Evolutionary conservation across 1,140 invertebrate species (phyloP).

Genomic region (Liolophura sinensis): DNA sequence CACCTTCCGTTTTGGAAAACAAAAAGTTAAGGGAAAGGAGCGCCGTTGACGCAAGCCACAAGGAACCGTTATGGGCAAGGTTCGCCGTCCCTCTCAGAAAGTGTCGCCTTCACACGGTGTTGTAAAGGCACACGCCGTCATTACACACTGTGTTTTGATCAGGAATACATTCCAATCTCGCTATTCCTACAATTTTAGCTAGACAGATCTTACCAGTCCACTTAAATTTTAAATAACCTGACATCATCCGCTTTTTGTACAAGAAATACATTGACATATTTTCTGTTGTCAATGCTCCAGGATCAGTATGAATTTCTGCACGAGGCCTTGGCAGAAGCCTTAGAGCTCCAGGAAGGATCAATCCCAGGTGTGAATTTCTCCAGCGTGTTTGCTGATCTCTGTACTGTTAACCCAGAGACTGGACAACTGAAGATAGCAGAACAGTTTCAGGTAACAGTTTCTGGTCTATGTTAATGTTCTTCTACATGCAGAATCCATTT

Average conservation of each 20-base stretch:
- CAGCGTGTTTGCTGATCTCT: conserved; percentile 90
- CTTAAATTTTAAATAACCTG: conserved; percentile 13
- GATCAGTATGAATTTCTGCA: conserved; percentile 98
- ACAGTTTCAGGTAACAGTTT: conserved; percentile 95
- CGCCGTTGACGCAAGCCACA: not conserved
- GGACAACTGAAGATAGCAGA: conserved; percentile 97
- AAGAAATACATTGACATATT: no score
- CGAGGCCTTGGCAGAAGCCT: conserved; percentile 86
- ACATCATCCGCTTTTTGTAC: conserved; percentile 6
- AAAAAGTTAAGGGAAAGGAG: not conserved
- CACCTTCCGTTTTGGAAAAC: no score
- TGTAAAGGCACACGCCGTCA: no score
- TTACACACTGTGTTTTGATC: no score
- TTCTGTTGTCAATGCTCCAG: conserved; percentile 54
- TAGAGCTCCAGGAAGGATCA: conserved; percentile 84
- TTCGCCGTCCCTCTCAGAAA: not conserved
- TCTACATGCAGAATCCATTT: no score
- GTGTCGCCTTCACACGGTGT: not conserved
- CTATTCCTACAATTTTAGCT: not conserved
- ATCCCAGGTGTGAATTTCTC: conserved; percentile 79
- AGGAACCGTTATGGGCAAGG: not conserved
- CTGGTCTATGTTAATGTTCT: no score
- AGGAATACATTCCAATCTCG: not conserved
- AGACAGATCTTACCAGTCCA: conserved; percentile 1
- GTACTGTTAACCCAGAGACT: conserved; percentile 98